Conservation (phyloP, 1,140 invertebrate species). For the Trigoniulus corallinus region DNA sequence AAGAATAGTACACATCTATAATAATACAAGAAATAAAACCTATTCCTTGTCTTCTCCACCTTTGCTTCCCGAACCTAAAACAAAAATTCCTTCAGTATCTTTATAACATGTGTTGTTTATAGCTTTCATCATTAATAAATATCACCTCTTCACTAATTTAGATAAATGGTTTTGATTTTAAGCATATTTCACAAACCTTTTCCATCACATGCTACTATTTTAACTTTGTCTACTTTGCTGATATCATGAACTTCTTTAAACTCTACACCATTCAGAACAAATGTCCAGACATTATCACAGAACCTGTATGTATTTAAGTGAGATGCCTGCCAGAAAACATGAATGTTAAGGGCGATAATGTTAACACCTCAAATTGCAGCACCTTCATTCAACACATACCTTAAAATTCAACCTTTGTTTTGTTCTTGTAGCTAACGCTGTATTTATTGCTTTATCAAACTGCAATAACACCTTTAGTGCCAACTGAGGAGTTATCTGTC, state of each 20-base stretch:
- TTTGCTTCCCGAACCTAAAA: too few species aligned
- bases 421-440: conserved; percentile 75
- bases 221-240: conserved; percentile 90
- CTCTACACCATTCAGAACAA: conserved; percentile 95
- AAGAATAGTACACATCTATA: too few species aligned
- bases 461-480: conserved; percentile 84
- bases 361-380: background rate
- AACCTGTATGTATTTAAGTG: conserved; percentile 97
- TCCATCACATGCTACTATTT: conserved; percentile 99
- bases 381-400: conserved; percentile 28
- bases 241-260: conserved; percentile 91
- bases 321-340: conserved; percentile 49
- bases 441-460: conserved; percentile 95
- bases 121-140: too few species aligned
- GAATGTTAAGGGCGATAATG: too few species aligned
- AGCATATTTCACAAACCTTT: conserved; percentile 57
- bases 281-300: conserved; percentile 99
- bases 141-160: too few species aligned
- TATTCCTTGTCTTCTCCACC: too few species aligned
- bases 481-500: conserved; percentile 81
- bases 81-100: too few species aligned
- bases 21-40: too few species aligned
- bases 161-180: too few species aligned
- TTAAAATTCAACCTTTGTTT: conserved; percentile 87
- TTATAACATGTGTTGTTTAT: too few species aligned